Percentiles rank a stretch among this genome's conserved stretches.
Conservation (phyloP, 2,888 invertebrate genomes). For the Oconnorella tubifera region DNA sequence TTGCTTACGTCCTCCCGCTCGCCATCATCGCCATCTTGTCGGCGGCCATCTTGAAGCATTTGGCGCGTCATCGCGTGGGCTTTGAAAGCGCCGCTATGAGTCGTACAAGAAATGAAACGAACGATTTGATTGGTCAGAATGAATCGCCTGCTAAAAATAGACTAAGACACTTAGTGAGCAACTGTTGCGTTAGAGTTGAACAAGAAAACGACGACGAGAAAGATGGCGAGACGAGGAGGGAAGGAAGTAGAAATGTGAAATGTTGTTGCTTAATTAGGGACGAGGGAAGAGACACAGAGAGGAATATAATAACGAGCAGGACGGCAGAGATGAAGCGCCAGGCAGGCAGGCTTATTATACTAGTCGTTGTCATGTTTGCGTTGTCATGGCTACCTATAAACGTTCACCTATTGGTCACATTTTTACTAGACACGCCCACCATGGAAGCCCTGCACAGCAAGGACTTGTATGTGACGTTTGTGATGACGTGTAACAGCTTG, state of each 20-base stretch:
- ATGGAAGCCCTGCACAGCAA: neutral
- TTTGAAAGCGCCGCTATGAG: neutral
- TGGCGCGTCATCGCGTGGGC: constrained; percentile 17
- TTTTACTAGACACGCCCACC: constrained; percentile 28
- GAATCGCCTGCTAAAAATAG: too few relatives aligned
- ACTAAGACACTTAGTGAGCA: too few relatives aligned
- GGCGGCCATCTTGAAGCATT: constrained; percentile 20
- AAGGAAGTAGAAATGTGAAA: neutral
- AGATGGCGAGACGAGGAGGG: too few relatives aligned
- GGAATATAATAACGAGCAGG: neutral
- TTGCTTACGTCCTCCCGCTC: constrained; percentile 36
- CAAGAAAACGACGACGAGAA: too few relatives aligned
- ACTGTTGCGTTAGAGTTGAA: neutral
- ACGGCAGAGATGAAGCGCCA: constrained; percentile 23
- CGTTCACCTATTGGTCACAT: constrained; percentile 36
- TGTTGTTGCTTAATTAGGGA: neutral
- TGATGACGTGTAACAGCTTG: constrained; percentile 32
- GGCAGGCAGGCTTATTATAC: constrained; percentile 33
- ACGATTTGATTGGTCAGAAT: too few relatives aligned
- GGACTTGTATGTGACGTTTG: constrained; percentile 27
- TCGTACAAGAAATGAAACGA: neutral
- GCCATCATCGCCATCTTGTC: constrained; percentile 28
- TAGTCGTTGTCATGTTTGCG: constrained; percentile 39
- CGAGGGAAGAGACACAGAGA: neutral
- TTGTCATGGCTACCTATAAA: constrained; percentile 39